Evolutionary conservation across 2,113 vertebrate species (phyloP).

Genomic region (Callospermophilus lateralis): DNA sequence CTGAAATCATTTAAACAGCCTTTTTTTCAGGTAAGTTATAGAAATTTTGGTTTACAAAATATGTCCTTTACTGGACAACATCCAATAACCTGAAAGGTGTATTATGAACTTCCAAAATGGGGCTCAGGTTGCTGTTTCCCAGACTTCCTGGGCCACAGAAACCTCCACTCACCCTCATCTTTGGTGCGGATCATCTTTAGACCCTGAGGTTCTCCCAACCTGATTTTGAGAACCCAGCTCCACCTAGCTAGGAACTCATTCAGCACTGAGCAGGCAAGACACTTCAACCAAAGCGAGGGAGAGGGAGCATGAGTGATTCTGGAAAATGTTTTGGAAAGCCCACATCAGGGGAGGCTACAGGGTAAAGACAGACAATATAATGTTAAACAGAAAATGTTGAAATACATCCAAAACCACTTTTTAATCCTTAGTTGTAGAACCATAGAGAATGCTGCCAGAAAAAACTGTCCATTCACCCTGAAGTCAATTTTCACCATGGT

Average conservation of each 20-base stretch:
- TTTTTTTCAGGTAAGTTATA: background rate
- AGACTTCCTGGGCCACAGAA: background rate
- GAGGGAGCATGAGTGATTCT: background rate
- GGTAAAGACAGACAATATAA: background rate
- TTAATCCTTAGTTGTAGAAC: background rate
- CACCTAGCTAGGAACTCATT: background rate
- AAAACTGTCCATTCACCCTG: background rate
- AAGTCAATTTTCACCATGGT: background rate
- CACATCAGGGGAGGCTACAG: background rate
- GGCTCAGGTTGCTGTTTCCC: background rate
- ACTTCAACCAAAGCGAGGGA: background rate
- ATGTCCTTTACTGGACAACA: background rate
- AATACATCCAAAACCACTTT: background rate
- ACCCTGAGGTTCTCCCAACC: background rate
- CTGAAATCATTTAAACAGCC: background rate
- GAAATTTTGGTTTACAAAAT: background rate
- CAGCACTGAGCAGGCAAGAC: background rate
- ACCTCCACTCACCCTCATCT: background rate
- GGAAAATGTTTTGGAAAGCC: background rate
- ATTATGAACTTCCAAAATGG: background rate
- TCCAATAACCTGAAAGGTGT: background rate
- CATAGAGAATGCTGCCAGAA: background rate
- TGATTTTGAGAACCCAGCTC: background rate
- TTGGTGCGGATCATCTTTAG: background rate
- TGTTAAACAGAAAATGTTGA: constrained; percentile 17